Conservation (phyloP, 2,797 vertebrate species). For the Loris lydekkerianus region DNA sequence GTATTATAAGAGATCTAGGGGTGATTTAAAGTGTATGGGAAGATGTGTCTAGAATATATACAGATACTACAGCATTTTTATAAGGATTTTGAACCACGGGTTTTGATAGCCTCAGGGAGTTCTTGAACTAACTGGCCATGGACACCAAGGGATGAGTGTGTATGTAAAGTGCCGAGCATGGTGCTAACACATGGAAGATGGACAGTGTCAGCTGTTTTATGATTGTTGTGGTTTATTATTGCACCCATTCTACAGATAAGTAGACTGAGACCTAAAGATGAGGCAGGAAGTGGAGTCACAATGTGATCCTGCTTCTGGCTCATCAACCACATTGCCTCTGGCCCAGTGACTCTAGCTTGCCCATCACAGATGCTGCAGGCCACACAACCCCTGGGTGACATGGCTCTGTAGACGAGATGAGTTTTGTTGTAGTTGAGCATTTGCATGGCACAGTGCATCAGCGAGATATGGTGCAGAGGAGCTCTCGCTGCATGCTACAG, state of each 20-base stretch:
- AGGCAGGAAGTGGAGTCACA: background rate
- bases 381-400: accelerated
- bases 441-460: accelerated
- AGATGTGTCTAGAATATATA: too few relatives aligned
- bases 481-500: background rate
- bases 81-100: background rate
- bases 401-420: background rate
- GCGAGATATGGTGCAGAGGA: accelerated
- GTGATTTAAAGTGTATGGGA: background rate
- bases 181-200: background rate
- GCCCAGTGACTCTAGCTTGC: background rate
- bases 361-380: accelerated
- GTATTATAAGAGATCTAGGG: background rate
- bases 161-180: background rate
- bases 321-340: background rate
- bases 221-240: background rate
- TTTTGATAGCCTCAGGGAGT: background rate
- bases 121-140: background rate
- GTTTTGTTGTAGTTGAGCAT: accelerated
- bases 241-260: background rate
- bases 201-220: too few relatives aligned
- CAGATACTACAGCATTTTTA: background rate
- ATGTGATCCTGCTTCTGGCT: background rate
- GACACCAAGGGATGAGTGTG: background rate
- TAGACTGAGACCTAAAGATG: background rate